Conservation (phyloP, 2,113 vertebrate species). For the Rhegmatorhina hoffmannsi region DNA sequence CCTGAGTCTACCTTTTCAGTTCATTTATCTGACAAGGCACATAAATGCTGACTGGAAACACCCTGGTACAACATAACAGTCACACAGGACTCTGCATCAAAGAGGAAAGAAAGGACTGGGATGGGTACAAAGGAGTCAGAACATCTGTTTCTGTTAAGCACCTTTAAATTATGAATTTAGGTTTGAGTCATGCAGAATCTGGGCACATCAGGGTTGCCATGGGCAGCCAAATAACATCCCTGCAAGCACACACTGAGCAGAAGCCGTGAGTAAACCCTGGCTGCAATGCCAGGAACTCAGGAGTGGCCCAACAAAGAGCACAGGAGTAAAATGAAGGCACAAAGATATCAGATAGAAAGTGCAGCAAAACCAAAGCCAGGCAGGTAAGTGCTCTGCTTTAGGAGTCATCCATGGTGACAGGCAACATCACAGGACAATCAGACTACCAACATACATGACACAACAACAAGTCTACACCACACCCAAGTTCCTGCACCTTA, state of each 20-base stretch:
- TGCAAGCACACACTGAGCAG: not conserved
- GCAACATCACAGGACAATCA: not conserved
- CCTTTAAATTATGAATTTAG: not conserved
- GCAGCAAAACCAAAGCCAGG: fast-evolving
- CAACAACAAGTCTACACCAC: not conserved
- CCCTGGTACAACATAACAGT: not conserved
- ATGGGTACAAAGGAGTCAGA: not conserved
- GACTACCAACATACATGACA: not conserved
- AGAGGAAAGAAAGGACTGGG: not conserved
- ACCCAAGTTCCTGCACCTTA: not conserved
- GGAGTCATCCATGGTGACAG: fast-evolving
- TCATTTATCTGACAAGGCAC: not conserved
- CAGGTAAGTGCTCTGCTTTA: too few species aligned
- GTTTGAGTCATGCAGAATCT: not conserved
- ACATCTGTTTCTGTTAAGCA: not conserved
- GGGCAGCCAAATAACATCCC: not conserved
- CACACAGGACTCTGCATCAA: fast-evolving
- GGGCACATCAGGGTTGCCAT: fast-evolving
- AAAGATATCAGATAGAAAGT: not conserved
- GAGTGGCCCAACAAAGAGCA: not conserved
- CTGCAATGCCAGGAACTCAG: not conserved
- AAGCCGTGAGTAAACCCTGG: not conserved
- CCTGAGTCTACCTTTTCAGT: not conserved
- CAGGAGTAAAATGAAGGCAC: not conserved
- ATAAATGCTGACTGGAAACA: not conserved